Percentiles rank a stretch among this genome's conserved stretches.
phyloP scores from a whole-genome alignment of 1,140 invertebrate species.

The Pogonomyrmex californicus region DNA sequence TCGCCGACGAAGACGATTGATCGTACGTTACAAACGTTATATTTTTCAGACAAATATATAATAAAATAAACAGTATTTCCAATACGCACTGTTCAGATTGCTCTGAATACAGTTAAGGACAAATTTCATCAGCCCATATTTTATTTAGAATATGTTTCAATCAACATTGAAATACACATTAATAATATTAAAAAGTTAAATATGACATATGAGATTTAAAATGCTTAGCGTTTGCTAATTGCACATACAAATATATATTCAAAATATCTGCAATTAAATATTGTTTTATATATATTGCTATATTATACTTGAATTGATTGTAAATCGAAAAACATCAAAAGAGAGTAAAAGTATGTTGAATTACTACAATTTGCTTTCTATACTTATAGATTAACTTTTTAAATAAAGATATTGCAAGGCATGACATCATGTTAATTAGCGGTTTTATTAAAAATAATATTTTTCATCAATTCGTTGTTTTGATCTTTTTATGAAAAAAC shows the following conservation, averaged over 20 bases:
- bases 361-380: background rate
- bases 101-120: background rate
- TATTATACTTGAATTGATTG: background rate
- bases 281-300: background rate
- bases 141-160: background rate
- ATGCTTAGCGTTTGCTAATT: background rate
- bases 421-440: background rate
- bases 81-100: background rate
- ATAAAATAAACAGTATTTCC: conserved; percentile 21
- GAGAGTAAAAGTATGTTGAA: background rate
- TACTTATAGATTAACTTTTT: background rate
- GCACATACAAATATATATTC: background rate
- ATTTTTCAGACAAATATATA: background rate
- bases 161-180: background rate
- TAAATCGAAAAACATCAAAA: background rate
- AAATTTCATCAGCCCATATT: conserved; percentile 10
- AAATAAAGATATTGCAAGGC: background rate
- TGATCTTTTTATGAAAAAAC: conserved; percentile 6
- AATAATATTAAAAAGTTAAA: conserved; percentile 26
- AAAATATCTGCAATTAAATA: conserved; percentile 7
- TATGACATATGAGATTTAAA: background rate
- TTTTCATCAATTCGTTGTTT: background rate
- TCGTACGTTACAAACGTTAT: background rate
- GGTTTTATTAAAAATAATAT: background rate
- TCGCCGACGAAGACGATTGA: conserved; percentile 12